These are phyloP conservation scores for Acanthis flammea DNA, from an alignment of 2,797 vertebrate species.

Conservation along the genomic window DNA sequence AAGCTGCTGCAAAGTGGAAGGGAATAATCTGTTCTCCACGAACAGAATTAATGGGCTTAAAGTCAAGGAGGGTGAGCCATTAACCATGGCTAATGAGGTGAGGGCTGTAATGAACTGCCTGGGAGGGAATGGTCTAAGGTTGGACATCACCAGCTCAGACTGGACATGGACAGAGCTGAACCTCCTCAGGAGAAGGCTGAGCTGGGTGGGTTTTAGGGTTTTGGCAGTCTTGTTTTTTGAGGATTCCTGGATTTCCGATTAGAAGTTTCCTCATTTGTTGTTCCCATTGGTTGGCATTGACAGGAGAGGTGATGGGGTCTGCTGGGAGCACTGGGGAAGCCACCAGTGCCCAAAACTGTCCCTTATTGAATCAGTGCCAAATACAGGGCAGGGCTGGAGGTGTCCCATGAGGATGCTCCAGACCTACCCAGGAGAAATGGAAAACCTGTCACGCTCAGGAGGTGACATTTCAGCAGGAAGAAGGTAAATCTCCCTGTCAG, in stretches of 20 bases:
- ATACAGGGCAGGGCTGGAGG: not conserved
- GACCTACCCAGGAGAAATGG: not conserved
- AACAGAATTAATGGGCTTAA: not conserved
- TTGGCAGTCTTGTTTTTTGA: not conserved
- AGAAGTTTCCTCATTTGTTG: not conserved
- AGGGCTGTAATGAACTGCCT: not conserved
- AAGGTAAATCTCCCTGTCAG: not conserved
- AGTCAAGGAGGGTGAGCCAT: not conserved
- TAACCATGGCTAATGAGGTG: not conserved
- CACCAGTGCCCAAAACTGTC: accelerated
- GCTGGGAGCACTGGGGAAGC: not conserved
- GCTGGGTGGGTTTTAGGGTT: not conserved
- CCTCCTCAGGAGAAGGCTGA: not conserved
- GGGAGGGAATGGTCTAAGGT: not conserved
- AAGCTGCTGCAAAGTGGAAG: not conserved
- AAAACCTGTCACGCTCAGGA: not conserved
- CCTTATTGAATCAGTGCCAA: accelerated
- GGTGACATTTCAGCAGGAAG: not conserved
- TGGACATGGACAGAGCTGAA: not conserved
- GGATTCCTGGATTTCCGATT: accelerated
- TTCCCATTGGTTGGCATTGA: not conserved
- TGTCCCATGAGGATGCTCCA: not conserved
- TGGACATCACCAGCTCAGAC: not conserved
- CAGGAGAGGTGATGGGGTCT: not conserved
- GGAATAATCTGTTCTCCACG: not conserved